Evolutionary conservation across 2,797 vertebrate genomes (phyloP).

Genomic region (Sebastolobus alascanus): DNA sequence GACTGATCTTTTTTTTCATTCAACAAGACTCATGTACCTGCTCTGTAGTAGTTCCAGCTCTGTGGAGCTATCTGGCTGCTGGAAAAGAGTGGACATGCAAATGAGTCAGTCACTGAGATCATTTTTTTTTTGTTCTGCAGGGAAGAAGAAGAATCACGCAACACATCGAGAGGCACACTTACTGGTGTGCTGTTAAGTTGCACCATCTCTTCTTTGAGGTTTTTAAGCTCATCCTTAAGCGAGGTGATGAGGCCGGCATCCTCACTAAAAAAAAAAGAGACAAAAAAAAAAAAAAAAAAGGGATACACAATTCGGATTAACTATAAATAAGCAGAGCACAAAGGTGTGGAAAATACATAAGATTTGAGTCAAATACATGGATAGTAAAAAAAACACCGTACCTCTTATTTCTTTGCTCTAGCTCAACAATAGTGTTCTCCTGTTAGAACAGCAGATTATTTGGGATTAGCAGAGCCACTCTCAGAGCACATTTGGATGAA

Average conservation of each 20-base stretch:
- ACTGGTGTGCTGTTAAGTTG: constrained; percentile 68
- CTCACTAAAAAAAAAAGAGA: constrained; percentile 54
- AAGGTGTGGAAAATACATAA: not conserved
- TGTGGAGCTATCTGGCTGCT: constrained; percentile 79
- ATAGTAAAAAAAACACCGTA: constrained; percentile 19
- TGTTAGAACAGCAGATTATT: constrained; percentile 42
- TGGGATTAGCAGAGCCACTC: constrained; percentile 17
- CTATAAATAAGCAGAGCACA: not conserved
- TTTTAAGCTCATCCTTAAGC: constrained; percentile 79
- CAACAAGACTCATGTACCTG: constrained; percentile 81
- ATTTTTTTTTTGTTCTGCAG: not conserved
- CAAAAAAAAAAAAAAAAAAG: not conserved
- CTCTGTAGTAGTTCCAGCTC: constrained; percentile 84
- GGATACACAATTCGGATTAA: not conserved
- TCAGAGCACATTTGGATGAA: not conserved
- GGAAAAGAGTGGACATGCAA: constrained; percentile 64
- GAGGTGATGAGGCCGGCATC: constrained; percentile 61
- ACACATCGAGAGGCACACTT: constrained; percentile 6
- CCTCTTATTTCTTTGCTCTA: constrained; percentile 71
- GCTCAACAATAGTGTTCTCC: constrained; percentile 66
- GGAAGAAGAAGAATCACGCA: not conserved
- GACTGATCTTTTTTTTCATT: not conserved
- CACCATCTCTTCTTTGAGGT: constrained; percentile 74
- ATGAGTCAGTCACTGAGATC: not conserved
- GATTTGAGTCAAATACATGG: not conserved